A percentile compares a stretch with the other conserved stretches of the same genome.
Conservation (phyloP, 2,888 invertebrate species). For the Ecdyonurus torrentis region DNA sequence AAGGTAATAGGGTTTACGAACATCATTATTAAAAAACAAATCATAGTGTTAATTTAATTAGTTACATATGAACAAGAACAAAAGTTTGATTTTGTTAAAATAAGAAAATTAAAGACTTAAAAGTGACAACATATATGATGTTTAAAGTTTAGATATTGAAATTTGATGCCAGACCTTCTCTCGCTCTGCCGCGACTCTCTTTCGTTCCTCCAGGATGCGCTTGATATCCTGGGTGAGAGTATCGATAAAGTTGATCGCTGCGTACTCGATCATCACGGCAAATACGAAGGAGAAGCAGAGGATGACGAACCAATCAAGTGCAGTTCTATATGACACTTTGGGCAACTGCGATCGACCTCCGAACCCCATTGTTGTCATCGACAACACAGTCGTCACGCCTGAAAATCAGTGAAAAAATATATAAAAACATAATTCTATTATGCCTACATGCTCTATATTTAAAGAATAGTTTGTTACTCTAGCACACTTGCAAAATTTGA, state of each 20-base stretch:
- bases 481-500: too few species aligned
- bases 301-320: conserved; percentile 42
- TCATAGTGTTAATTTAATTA: too few species aligned
- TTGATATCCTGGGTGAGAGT: conserved; percentile 28
- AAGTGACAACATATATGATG: background rate
- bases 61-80: background rate
- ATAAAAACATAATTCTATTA: too few species aligned
- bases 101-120: background rate
- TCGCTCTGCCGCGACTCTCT: conserved; percentile 10
- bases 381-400: conserved; percentile 44
- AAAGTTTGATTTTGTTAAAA: background rate
- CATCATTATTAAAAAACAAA: too few species aligned
- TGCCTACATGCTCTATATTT: too few species aligned
- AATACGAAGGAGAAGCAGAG: conserved; percentile 44
- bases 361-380: conserved; percentile 44
- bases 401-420: too few species aligned
- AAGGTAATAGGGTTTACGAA: too few species aligned
- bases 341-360: conserved; percentile 40
- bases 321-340: conserved; percentile 41
- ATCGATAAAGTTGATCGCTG: conserved; percentile 38
- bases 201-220: conserved; percentile 18
- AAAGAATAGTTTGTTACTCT: too few species aligned
- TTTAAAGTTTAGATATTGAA: background rate
- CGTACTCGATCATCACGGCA: conserved; percentile 41
- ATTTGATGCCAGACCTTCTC: conserved; percentile 7